phyloP scores from a whole-genome alignment of 2,113 vertebrate species.

The Xiphophorus maculatus region DNA sequence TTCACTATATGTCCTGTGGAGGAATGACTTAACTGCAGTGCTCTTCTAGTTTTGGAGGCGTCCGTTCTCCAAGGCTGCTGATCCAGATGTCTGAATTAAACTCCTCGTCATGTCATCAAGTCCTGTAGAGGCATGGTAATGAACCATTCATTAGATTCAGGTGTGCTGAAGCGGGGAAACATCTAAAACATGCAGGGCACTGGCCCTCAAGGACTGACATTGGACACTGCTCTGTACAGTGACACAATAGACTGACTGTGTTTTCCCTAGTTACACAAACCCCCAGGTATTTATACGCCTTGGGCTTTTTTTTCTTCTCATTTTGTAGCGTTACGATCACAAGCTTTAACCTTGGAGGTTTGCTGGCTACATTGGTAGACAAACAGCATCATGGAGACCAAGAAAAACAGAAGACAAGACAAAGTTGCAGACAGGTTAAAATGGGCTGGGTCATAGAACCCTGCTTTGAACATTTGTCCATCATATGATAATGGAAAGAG shows the following conservation, averaged over 20 bases:
- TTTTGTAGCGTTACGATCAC: neutral
- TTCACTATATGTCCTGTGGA: conserved; percentile 16
- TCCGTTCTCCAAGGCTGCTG: neutral
- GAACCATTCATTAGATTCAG: neutral
- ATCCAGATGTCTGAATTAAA: neutral
- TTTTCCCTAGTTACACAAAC: neutral
- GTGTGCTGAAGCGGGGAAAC: neutral
- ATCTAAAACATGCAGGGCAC: neutral
- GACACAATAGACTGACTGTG: neutral
- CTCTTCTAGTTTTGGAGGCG: neutral
- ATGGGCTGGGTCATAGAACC: too few relatives aligned
- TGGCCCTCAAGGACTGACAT: neutral
- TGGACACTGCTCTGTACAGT: neutral
- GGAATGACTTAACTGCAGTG: neutral
- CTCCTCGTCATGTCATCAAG: neutral
- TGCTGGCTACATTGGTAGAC: neutral
- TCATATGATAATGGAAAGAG: too few relatives aligned
- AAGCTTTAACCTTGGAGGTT: neutral
- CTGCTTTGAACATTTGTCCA: too few relatives aligned
- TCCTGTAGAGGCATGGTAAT: neutral
- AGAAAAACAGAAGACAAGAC: neutral
- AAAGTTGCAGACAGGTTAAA: neutral
- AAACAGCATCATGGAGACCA: neutral
- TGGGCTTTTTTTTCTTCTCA: neutral
- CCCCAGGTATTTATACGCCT: neutral